Conservation (phyloP, 2,113 vertebrate genomes). For the Paradisaea rubra region DNA sequence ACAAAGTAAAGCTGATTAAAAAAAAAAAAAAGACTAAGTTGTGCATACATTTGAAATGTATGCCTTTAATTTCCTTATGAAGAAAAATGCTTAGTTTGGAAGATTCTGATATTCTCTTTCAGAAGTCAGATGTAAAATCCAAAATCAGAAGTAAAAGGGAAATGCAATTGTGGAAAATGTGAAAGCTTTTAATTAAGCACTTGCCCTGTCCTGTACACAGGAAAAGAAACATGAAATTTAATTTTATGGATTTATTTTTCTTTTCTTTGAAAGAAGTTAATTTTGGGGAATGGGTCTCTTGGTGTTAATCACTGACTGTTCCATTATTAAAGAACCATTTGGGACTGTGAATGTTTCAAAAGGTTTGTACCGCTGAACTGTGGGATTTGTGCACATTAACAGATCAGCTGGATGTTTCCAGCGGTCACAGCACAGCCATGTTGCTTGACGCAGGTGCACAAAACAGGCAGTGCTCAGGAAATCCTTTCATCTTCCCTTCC, state of each 20-base stretch:
- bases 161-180: neutral
- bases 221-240: neutral
- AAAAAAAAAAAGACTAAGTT: neutral
- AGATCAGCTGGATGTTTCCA: neutral
- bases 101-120: neutral
- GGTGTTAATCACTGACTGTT: neutral
- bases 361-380: neutral
- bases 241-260: neutral
- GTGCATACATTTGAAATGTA: neutral
- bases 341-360: neutral
- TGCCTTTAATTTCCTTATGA: neutral
- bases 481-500: neutral
- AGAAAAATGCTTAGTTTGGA: neutral
- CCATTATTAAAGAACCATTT: neutral
- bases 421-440: rapidly evolving
- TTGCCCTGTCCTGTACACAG: neutral
- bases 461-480: neutral
- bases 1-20: neutral
- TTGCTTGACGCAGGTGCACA: neutral
- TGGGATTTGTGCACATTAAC: neutral
- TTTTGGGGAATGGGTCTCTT: neutral
- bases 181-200: neutral
- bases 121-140: neutral
- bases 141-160: neutral
- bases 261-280: neutral